A percentile compares a stretch with the other conserved stretches of the same genome.
Conservation (phyloP, 2,888 invertebrate species). For the Bellardia bayeri region DNA sequence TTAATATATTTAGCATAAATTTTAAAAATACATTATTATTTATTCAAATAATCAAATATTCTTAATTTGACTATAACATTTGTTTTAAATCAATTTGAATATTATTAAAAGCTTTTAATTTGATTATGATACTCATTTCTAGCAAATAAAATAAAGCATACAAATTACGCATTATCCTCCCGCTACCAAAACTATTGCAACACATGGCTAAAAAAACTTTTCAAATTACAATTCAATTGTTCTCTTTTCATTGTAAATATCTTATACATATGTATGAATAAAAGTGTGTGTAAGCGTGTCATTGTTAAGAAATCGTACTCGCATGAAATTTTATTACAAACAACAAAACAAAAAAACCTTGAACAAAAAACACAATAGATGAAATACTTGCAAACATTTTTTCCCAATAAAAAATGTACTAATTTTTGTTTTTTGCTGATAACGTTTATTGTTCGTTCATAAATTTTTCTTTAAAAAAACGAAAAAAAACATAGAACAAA, state of each 20-base stretch:
- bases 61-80: no score
- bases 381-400: slow-evolving; percentile 16
- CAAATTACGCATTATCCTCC: background rate
- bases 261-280: no score
- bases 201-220: slow-evolving; percentile 8
- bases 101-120: no score
- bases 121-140: background rate
- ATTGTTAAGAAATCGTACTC: slow-evolving; percentile 38
- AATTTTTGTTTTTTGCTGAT: slow-evolving; percentile 21
- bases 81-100: no score
- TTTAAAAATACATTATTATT: no score
- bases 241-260: background rate
- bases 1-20: no score
- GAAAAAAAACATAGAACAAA: background rate
- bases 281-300: background rate
- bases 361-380: slow-evolving; percentile 34
- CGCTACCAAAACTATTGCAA: background rate
- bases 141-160: background rate
- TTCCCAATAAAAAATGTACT: background rate
- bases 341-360: background rate
- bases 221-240: slow-evolving; percentile 31
- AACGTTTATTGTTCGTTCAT: slow-evolving; percentile 17
- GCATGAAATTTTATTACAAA: slow-evolving; percentile 34
- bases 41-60: no score
- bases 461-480: slow-evolving; percentile 5